A percentile compares a stretch with the other conserved stretches of the same genome.
phyloP scores from a whole-genome alignment of 2,113 vertebrate genomes.

The Pantherophis guttatus region DNA sequence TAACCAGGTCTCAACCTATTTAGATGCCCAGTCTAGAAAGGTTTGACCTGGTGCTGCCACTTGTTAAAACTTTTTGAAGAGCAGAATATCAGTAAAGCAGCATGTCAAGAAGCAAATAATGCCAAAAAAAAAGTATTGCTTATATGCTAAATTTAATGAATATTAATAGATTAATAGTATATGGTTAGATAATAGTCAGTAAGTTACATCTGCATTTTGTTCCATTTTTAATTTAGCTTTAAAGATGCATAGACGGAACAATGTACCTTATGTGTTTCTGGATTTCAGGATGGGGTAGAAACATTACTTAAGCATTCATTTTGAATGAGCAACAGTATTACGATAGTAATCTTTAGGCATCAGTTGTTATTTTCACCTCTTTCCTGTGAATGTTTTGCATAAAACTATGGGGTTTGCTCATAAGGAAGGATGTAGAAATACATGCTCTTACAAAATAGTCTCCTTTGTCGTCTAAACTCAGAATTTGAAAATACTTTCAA shows the following conservation, averaged over 20 bases:
- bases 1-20: background rate
- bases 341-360: background rate
- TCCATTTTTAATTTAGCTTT: background rate
- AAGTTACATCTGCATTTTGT: background rate
- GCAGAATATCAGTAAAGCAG: background rate
- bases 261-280: background rate
- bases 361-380: background rate
- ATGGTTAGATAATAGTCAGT: constrained; percentile 16
- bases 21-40: background rate
- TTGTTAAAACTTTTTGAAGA: background rate
- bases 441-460: background rate
- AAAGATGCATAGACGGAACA: background rate
- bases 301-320: background rate
- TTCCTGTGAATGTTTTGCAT: constrained; percentile 11
- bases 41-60: background rate
- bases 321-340: fast-evolving
- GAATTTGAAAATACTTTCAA: background rate
- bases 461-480: background rate
- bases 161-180: background rate
- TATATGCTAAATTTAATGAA: background rate
- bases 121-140: constrained; percentile 14
- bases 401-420: background rate
- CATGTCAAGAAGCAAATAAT: background rate
- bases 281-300: background rate
- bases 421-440: background rate